These are phyloP conservation scores for Lordiphosa fenestrarum DNA, from an alignment of 2,888 invertebrate species.

Conservation along the genomic window DNA sequence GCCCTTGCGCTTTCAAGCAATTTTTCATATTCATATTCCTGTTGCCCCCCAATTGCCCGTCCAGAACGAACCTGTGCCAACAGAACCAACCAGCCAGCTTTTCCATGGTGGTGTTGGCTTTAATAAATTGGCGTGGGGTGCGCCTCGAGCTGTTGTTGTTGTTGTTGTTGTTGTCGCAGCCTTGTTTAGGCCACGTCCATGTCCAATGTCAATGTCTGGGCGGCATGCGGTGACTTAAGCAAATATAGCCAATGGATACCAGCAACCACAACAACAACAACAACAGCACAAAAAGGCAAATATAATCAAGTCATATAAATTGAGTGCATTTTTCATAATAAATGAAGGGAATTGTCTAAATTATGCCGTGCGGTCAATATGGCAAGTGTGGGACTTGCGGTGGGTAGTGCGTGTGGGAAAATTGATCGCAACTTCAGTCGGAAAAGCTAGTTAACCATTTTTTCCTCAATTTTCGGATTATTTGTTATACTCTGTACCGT, in stretches of 20 bases:
- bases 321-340: conserved; percentile 72
- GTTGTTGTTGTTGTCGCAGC: conserved; percentile 44
- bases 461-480: too few species aligned
- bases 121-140: conserved; percentile 74
- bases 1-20: conserved; percentile 50
- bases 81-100: conserved; percentile 26
- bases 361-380: conserved; percentile 52
- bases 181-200: conserved; percentile 42
- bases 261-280: conserved; percentile 1
- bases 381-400: conserved; percentile 12
- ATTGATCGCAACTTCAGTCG: background rate
- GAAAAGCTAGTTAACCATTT: too few species aligned
- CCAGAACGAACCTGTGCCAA: conserved; percentile 24
- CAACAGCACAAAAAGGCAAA: conserved; percentile 35
- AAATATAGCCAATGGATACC: conserved; percentile 43
- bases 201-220: conserved; percentile 47
- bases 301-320: conserved; percentile 75
- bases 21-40: conserved; percentile 51
- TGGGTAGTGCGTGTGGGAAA: conserved; percentile 42
- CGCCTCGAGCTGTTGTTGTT: conserved; percentile 55
- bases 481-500: too few species aligned
- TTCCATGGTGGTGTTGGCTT: conserved; percentile 67
- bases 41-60: background rate
- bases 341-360: conserved; percentile 71
- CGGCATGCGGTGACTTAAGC: conserved; percentile 50